Evolutionary conservation across 2,797 vertebrate genomes (phyloP).

Genomic region (Tadarida brasiliensis): DNA sequence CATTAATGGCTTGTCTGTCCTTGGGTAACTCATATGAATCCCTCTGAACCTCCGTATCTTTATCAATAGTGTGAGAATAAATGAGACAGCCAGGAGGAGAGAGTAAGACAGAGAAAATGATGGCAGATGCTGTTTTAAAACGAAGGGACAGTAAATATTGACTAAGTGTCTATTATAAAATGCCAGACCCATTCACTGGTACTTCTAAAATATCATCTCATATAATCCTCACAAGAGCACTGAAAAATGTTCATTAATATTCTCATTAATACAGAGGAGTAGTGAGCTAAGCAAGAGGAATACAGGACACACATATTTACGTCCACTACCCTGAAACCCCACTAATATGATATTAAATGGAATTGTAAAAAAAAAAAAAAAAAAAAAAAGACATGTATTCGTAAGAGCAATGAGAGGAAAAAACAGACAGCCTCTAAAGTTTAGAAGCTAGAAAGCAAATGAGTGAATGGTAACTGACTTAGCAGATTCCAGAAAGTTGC

Average conservation of each 20-base stretch:
- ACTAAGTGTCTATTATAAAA: neutral
- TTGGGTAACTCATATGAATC: neutral
- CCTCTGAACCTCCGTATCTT: neutral
- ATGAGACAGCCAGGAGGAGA: neutral
- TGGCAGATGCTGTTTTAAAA: slow-evolving; percentile 7
- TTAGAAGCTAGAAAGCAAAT: slow-evolving; percentile 1
- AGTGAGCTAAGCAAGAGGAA: neutral
- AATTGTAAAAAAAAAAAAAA: neutral
- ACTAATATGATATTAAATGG: neutral
- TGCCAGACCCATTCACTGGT: neutral
- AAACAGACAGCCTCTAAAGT: neutral
- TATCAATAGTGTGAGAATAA: neutral
- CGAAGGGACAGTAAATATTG: neutral
- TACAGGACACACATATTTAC: neutral
- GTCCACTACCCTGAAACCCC: neutral
- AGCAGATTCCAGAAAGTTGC: neutral
- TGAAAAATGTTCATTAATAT: neutral
- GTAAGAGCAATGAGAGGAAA: neutral
- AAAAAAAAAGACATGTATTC: neutral
- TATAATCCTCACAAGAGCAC: neutral
- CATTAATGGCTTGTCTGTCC: neutral
- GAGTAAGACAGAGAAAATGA: neutral
- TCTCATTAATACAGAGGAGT: neutral
- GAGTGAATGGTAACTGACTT: neutral
- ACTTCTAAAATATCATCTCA: neutral